Evolutionary conservation across 2,113 vertebrate species (phyloP).

Genomic region (Leptocoma aspasia): DNA sequence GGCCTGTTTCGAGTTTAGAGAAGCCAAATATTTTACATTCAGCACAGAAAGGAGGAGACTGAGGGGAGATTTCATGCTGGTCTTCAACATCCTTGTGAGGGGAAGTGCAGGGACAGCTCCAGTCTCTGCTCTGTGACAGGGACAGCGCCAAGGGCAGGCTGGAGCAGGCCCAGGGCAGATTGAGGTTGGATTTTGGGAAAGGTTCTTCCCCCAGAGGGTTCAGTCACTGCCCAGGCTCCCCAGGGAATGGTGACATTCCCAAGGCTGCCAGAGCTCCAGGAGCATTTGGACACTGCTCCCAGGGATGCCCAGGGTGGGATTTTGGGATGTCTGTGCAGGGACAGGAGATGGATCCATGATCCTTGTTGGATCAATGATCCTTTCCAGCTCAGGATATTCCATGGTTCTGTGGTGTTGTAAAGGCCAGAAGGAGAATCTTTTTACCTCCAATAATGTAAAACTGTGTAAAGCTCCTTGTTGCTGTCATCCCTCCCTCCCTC

Average conservation of each 20-base stretch:
- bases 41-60: not conserved
- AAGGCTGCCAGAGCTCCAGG: not conserved
- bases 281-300: rapidly evolving
- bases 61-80: not conserved
- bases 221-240: not conserved
- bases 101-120: not conserved
- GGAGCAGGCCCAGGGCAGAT: rapidly evolving
- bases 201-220: not conserved
- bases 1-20: rapidly evolving
- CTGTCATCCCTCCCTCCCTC: not conserved
- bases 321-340: not conserved
- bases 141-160: not conserved
- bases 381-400: not conserved
- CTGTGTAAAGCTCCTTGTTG: not conserved
- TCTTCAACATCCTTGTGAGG: not conserved
- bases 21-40: not conserved
- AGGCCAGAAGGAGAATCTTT: not conserved
- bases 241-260: not conserved
- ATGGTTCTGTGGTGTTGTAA: rapidly evolving
- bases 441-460: not conserved
- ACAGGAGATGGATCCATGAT: not conserved
- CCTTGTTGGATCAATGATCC: not conserved
- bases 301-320: not conserved
- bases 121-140: not conserved
- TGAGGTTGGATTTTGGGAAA: rapidly evolving